Base-by-base conservation (phyloP, 2,888 invertebrate genomes). In the Melipona bicolor region DNA sequence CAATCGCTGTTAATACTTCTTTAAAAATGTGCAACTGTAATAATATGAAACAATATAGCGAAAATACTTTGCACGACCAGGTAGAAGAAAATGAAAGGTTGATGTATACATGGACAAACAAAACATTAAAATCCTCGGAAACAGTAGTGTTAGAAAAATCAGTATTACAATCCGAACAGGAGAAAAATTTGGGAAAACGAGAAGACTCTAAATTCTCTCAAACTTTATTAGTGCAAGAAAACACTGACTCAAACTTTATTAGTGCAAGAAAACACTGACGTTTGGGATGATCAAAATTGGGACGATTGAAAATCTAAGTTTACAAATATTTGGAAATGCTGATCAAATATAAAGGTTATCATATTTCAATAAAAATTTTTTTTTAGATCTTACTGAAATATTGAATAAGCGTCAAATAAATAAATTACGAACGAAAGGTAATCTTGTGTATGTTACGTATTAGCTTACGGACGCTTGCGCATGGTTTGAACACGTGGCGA, bases 401-500 rank as follows among this genome's bases (percentile, higher is more conserved):
- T 11, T 50, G 24, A 61, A 68, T 27, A 50, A 59, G 32, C n/a
- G 43, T 9, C 2, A 68, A 56, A 54, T 43, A 67, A 56, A 54
- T 43, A 68, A 56, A 49, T 61, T 43, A 11, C 43, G 19, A 50
- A 21, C n/a, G 17, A 59, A 71, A 43, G 32, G 67, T 19, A 59
- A 59, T 64, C 50, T 77, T 43, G 32, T n/a, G 21, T 49, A 50
- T 68, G 68, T 52, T 56, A 62, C 64, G 54, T 61, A 50, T 11
- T 24, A 52, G 21, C 21, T 36, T 73, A 59, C 86, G 86, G 83
- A 92, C 92, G 92, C 92, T 86, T 92, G 92, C 92, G 92, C 92
- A 81, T 71, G 74, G 67, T 74, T 86, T 79, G 77, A 91, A 87
- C 91, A 92, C 92, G 92, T 92, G 92, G 88, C 81, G 78, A 90